Conservation (phyloP, 2,888 invertebrate genomes). For the Lymantria monacha region DNA sequence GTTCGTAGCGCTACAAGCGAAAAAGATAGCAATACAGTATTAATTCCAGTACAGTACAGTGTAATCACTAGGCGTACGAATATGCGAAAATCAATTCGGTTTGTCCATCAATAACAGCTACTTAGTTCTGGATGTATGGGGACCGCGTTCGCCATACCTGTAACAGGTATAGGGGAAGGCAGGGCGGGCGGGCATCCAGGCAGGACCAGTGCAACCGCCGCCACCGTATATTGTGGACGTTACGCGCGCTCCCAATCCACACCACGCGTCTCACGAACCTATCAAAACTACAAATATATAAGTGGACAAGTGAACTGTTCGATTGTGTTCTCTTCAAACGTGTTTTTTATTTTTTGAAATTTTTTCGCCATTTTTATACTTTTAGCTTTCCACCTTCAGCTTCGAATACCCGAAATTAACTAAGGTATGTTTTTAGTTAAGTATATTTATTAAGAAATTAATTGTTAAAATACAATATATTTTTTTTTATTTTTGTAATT, state of each 20-base stretch:
- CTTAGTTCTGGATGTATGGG: conserved; percentile 64
- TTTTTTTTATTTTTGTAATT: background rate
- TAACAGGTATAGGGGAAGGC: conserved; percentile 65
- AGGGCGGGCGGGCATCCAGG: conserved; percentile 55
- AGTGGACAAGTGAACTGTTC: conserved; percentile 50
- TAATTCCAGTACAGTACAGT: conserved; percentile 21
- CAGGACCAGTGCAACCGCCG: conserved; percentile 66
- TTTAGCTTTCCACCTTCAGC: no score
- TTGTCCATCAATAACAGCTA: conserved; percentile 77
- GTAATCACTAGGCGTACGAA: conserved; percentile 45
- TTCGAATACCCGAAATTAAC: conserved; percentile 9
- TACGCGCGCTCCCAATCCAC: conserved; percentile 40
- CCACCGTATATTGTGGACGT: conserved; percentile 54
- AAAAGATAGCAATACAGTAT: conserved; percentile 18
- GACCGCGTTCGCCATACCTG: conserved; percentile 70
- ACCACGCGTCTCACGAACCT: conserved; percentile 42
- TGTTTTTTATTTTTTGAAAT: conserved; percentile 10
- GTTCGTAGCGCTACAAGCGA: conserved; percentile 27
- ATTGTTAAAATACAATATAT: no score
- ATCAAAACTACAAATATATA: conserved; percentile 30
- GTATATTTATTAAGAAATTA: background rate
- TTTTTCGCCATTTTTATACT: conserved; percentile 7
- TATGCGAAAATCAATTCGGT: conserved; percentile 73
- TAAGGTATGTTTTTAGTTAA: conserved; percentile 26
- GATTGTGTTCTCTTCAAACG: conserved; percentile 25